Percentiles rank a stretch among this genome's conserved stretches.
Conservation (phyloP, 2,888 invertebrate species). For the Branchinecta sandiegonensis region DNA sequence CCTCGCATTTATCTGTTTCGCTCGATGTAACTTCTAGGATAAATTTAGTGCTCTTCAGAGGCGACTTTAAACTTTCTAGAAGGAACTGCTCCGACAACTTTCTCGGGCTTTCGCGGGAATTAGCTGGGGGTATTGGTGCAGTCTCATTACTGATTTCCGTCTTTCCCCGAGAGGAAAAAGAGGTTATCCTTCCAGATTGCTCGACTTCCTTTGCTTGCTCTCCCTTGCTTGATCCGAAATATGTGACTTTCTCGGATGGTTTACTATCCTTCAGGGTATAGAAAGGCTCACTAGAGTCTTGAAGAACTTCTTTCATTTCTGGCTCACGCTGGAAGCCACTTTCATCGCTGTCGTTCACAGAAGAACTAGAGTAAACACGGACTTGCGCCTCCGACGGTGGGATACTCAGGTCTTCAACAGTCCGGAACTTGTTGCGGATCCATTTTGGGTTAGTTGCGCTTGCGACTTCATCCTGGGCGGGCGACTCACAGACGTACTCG, state of each 20-base stretch:
- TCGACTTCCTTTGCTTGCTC: not conserved
- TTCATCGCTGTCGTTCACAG: conserved; percentile 10
- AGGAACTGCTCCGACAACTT: too few species aligned
- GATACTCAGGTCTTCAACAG: not conserved
- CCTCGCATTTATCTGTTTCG: too few species aligned
- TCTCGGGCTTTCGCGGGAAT: too few species aligned
- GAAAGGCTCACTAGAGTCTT: not conserved
- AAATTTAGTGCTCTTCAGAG: too few species aligned
- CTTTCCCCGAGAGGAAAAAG: not conserved
- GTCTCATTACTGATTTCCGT: too few species aligned
- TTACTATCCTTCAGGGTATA: not conserved
- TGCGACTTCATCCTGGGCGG: not conserved
- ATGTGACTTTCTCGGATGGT: not conserved
- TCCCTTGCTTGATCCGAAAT: not conserved
- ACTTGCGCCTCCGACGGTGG: not conserved
- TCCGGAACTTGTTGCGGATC: not conserved
- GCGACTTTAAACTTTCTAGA: too few species aligned
- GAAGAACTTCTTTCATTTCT: not conserved
- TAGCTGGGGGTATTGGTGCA: too few species aligned
- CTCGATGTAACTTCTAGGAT: too few species aligned
- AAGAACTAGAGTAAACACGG: not conserved
- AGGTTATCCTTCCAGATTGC: not conserved
- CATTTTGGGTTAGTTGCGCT: not conserved
- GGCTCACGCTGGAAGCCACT: too few species aligned
- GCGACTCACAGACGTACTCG: conserved; percentile 25